Evolutionary conservation across 2,113 vertebrate species (phyloP), one percentile per base, ranked within the genome.

Genomic region (Pyxicephalus adspersus): DNA sequence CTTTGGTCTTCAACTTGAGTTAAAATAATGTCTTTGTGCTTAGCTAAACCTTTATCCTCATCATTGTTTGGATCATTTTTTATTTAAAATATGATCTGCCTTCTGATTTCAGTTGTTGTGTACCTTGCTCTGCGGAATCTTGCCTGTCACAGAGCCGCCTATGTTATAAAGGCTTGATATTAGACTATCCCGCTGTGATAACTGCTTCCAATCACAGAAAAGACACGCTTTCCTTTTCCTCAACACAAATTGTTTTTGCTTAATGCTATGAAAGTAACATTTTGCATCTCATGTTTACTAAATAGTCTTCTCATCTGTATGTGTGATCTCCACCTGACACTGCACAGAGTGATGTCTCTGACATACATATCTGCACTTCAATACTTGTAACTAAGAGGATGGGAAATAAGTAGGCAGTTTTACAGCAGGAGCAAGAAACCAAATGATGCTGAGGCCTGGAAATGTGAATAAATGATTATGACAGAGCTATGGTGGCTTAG

Each of bases 111-210:
- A 45, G 38, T 2, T 3, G 38, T 13, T 38, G 34, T 38, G 34
- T 1, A 38, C 5, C 5, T 5, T 5, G 5, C 9, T 38, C 34
- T 38, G 34, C 9, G 17, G 64, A 67, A 23, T 50, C 0, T 15
- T 18, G 23, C 57, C 11, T 29, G 13, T 51, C 50, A 31, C 45
- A 6, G 20, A 19, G 17, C 20, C 6, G 45, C 52, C 60, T 77
- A 50, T 66, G 76, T 28, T 52, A 25, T 25, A 55, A 31, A 58
- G 5, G 19, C 64, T 54, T 25, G n/a, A 38, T 66, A 67, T 78
- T 65, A 57, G 64, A 68, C 15, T 9, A 1, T 38, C 77, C 77
- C 26, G 64, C 77, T 68, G 77, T 25, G 76, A 79, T 67, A 68
- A 68, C 64, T 34, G 45, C 23, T 70, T 79, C 4, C 66, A 79